These are phyloP conservation scores for Gavia stellata DNA, from an alignment of 2,113 vertebrate genomes.

Conservation along the genomic window DNA sequence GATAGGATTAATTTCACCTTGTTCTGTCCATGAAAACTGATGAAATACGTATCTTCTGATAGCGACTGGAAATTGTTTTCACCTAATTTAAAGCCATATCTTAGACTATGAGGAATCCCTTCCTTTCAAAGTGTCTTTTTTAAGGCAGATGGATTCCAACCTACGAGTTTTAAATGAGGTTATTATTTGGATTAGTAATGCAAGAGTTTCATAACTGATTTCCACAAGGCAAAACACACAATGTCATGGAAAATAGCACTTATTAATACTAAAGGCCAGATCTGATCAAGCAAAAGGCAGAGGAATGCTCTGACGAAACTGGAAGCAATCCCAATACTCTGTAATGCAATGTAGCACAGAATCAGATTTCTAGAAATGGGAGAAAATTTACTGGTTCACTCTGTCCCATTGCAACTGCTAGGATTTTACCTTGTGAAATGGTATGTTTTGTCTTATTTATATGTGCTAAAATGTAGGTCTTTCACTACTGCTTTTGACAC, in stretches of 20 bases:
- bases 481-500: neutral
- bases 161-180: neutral
- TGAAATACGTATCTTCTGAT: neutral
- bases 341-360: neutral
- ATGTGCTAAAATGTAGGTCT: neutral
- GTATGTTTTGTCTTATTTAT: neutral
- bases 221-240: slow-evolving; percentile 22
- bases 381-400: neutral
- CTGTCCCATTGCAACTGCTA: neutral
- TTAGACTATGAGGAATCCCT: neutral
- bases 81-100: neutral
- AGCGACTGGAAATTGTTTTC: neutral
- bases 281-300: slow-evolving; percentile 6
- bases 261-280: neutral
- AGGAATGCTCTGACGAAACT: neutral
- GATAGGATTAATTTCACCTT: neutral
- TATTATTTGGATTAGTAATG: slow-evolving; percentile 16
- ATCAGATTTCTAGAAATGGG: neutral
- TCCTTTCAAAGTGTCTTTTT: neutral
- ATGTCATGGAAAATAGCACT: slow-evolving; percentile 22
- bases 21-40: neutral
- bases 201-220: slow-evolving; percentile 7
- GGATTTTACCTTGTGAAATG: neutral
- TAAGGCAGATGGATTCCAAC: neutral
- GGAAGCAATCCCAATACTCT: neutral